phyloP scores from a whole-genome alignment of 2,888 invertebrate genomes.

The Coenonympha glycerion region DNA sequence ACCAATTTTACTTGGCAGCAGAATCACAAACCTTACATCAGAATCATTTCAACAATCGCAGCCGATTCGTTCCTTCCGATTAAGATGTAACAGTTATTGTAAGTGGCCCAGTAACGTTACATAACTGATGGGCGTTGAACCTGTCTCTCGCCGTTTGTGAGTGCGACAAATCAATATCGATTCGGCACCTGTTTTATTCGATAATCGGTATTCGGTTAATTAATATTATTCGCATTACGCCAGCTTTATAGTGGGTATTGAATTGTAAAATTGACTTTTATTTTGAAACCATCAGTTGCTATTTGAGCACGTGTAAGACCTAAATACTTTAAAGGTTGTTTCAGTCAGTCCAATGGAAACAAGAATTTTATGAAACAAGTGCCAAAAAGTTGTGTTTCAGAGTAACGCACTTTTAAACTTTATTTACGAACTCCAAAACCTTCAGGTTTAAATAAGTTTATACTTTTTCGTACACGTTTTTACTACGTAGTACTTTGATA shows the following conservation, averaged over 20 bases:
- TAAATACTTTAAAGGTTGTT: no score
- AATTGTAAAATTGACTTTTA: background rate
- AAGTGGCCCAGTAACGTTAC: conserved; percentile 38
- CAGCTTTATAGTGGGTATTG: conserved; percentile 2
- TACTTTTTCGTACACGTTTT: no score
- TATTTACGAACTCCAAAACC: no score
- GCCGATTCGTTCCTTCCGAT: conserved; percentile 42
- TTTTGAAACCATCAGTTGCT: no score
- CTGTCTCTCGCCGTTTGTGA: conserved; percentile 33
- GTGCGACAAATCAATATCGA: conserved; percentile 30
- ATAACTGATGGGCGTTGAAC: conserved; percentile 34
- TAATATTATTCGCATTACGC: conserved; percentile 29
- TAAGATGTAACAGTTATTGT: conserved; percentile 34
- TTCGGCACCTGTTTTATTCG: conserved; percentile 36
- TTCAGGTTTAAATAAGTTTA: no score
- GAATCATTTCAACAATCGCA: conserved; percentile 25
- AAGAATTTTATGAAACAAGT: no score
- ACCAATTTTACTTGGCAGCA: background rate
- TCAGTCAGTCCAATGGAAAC: no score
- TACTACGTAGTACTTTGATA: no score
- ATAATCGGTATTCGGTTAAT: conserved; percentile 33
- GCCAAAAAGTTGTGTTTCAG: no score
- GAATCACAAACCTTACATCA: conserved; percentile 14
- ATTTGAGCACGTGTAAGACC: no score
- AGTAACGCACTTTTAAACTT: no score